Conservation (phyloP, 2,113 vertebrate genomes). For the Thalassarche chlororhynchos region DNA sequence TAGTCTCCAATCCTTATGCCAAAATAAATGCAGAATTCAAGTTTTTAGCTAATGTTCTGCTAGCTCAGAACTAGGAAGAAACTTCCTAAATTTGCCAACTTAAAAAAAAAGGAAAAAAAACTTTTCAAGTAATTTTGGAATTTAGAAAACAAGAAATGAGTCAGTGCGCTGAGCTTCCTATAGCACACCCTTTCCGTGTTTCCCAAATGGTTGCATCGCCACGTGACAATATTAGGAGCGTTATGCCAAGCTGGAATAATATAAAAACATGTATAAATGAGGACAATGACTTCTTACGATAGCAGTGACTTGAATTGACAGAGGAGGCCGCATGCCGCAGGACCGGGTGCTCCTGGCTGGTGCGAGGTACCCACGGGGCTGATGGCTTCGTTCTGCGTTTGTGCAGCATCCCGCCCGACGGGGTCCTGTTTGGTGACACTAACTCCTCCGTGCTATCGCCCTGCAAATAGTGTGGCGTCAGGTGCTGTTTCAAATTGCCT, state of each 20-base stretch:
- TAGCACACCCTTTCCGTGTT: neutral
- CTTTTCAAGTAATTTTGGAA: neutral
- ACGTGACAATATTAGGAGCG: accelerated
- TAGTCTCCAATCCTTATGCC: neutral
- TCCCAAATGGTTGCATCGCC: neutral
- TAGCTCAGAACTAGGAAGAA: neutral
- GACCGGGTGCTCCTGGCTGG: neutral
- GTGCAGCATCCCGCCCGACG: accelerated
- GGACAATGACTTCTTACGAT: neutral
- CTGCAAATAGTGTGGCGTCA: accelerated
- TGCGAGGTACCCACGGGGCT: neutral
- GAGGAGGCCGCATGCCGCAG: neutral
- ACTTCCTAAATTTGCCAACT: neutral
- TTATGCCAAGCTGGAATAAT: neutral
- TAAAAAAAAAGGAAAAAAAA: too few relatives aligned
- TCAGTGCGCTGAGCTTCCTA: neutral
- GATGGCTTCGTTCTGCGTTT: neutral
- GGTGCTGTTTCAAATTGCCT: neutral
- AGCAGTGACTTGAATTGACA: neutral
- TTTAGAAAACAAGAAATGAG: neutral
- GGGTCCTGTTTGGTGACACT: neutral
- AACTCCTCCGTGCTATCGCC: accelerated
- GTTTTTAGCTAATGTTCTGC: neutral
- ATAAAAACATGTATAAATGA: neutral
- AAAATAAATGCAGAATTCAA: neutral